A percentile compares a stretch with the other conserved stretches of the same genome.
These are phyloP conservation scores for Dasyornis broadbenti DNA, from an alignment of 2,113 vertebrate species.

Conservation along the genomic window DNA sequence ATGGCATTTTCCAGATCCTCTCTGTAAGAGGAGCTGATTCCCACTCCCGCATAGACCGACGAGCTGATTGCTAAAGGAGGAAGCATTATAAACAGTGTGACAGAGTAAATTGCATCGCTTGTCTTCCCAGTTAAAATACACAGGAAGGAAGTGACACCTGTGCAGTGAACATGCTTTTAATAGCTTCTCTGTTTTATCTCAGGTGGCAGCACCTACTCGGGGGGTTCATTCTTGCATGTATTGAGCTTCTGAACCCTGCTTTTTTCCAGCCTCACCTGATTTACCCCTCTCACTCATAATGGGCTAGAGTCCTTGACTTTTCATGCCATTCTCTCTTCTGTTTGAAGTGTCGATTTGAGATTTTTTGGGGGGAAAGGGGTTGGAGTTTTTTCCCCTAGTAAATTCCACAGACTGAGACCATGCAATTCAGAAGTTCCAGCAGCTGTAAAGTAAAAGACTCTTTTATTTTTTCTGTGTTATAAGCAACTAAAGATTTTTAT, in stretches of 20 bases:
- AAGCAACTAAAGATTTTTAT: not conserved
- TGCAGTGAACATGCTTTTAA: not conserved
- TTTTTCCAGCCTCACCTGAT: not conserved
- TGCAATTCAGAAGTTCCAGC: not conserved
- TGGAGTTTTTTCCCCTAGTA: not conserved
- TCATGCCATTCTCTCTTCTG: not conserved
- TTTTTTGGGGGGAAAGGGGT: fast-evolving
- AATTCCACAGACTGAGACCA: not conserved
- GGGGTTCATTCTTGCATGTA: not conserved
- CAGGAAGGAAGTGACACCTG: not conserved
- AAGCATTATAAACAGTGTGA: not conserved
- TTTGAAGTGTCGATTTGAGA: not conserved
- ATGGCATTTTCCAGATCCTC: not conserved
- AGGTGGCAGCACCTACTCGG: not conserved
- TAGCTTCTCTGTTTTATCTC: not conserved
- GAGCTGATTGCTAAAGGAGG: not conserved
- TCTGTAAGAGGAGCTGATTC: not conserved
- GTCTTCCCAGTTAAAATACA: not conserved
- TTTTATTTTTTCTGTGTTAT: not conserved
- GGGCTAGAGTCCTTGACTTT: not conserved
- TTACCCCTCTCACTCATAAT: not conserved
- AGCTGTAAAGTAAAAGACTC: not conserved
- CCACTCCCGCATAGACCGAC: not conserved
- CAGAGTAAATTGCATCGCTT: not conserved
- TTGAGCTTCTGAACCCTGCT: not conserved